Evolutionary conservation across 2,797 vertebrate genomes (phyloP).

Genomic region (Pogonophryne albipinna): DNA sequence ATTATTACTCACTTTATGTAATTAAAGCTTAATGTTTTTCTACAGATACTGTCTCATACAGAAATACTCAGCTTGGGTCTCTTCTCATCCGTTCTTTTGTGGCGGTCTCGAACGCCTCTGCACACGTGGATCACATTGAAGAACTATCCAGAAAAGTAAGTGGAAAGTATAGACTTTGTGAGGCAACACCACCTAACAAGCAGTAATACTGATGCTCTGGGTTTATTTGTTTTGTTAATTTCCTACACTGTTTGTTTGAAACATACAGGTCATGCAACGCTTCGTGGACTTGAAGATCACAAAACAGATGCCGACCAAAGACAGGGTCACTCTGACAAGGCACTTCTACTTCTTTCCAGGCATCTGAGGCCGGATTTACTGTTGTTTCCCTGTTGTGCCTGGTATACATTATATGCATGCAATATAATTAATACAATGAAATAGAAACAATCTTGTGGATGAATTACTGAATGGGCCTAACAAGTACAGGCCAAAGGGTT

Average conservation of each 20-base stretch:
- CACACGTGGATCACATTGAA: slow-evolving; percentile 60
- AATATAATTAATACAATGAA: not conserved
- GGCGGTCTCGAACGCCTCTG: slow-evolving; percentile 46
- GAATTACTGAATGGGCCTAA: not conserved
- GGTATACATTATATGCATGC: not conserved
- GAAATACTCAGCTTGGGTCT: slow-evolving; percentile 30
- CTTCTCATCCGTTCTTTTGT: slow-evolving; percentile 70
- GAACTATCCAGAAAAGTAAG: slow-evolving; percentile 78
- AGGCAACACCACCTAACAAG: not conserved
- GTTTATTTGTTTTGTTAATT: too few species aligned
- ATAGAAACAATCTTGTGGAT: not conserved
- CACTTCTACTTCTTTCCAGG: slow-evolving; percentile 78
- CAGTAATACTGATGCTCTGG: not conserved
- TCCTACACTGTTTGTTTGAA: too few species aligned
- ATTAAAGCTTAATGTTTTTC: slow-evolving; percentile 6
- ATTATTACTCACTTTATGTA: not conserved
- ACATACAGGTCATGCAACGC: slow-evolving; percentile 64
- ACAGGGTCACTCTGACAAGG: slow-evolving; percentile 67
- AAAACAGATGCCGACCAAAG: slow-evolving; percentile 79
- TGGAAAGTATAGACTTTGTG: not conserved
- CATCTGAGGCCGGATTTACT: not conserved
- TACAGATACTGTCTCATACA: slow-evolving; percentile 75
- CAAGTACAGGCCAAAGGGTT: not conserved
- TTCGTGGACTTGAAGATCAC: slow-evolving; percentile 43
- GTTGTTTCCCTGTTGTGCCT: not conserved